Evolutionary conservation across 2,888 invertebrate genomes (phyloP).

Genomic region (Embidobia sp.): DNA sequence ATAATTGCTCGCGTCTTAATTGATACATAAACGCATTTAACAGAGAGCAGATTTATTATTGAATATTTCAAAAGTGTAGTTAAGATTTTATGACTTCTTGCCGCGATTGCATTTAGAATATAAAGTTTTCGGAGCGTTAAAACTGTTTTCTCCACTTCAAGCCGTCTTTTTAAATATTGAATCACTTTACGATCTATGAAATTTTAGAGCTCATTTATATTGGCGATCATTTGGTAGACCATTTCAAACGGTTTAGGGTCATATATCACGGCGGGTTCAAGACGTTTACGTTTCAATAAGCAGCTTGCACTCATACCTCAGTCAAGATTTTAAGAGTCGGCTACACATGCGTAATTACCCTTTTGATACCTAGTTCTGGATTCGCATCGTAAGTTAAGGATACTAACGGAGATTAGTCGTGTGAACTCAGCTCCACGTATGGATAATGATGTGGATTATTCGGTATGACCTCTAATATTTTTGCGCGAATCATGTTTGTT

Average conservation of each 20-base stretch:
- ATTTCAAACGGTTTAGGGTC: slow-evolving; percentile 26
- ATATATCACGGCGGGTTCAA: slow-evolving; percentile 35
- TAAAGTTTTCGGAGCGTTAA: background rate
- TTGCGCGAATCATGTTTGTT: background rate
- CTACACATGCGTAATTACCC: slow-evolving; percentile 36
- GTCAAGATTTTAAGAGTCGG: slow-evolving; percentile 13
- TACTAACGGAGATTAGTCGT: slow-evolving; percentile 9
- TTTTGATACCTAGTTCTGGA: slow-evolving; percentile 27
- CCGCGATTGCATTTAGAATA: slow-evolving; percentile 6
- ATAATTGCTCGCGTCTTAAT: background rate
- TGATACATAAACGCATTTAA: background rate
- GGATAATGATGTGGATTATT: slow-evolving; percentile 24
- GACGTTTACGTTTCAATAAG: slow-evolving; percentile 54
- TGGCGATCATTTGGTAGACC: slow-evolving; percentile 21
- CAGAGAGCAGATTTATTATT: background rate
- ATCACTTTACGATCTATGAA: slow-evolving; percentile 40
- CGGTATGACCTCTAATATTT: slow-evolving; percentile 17
- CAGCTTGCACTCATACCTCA: slow-evolving; percentile 9
- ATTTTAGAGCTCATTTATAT: slow-evolving; percentile 38
- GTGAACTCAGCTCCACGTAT: background rate
- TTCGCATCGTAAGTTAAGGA: slow-evolving; percentile 30
- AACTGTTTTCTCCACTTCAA: background rate
- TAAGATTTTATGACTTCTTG: slow-evolving; percentile 1
- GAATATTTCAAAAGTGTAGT: background rate
- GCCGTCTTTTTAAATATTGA: slow-evolving; percentile 22